Base-by-base conservation (phyloP, 2,888 invertebrate genomes). In the Alcis repandata region DNA sequence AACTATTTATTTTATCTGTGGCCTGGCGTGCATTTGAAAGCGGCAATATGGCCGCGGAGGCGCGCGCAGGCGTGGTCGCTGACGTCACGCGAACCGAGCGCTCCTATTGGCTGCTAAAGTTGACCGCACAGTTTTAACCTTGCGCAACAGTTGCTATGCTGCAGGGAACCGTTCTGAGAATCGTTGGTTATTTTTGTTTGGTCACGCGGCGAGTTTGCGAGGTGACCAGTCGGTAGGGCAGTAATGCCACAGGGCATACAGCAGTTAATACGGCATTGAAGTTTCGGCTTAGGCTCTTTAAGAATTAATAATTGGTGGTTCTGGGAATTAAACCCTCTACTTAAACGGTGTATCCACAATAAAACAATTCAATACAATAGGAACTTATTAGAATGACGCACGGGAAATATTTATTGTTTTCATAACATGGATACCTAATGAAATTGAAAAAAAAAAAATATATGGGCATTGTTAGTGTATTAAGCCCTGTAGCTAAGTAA, bases 31-130 rank as follows among this genome's bases (percentile, higher is more conserved):
- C 77, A 79, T 78, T 82, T 82, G 79, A 82, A 83, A 83, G 82
- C 80, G 78, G 80, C 86, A 88, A 84, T 75, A 89, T 87, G 89
- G 88, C 88, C 80, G 76, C 76, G 89, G 92, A 88, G 92, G 92
- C 92, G 91, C 91, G 92, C 91, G 93, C 92, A 89, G 93, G 93
- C 93, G 93, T 92, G 93, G 92, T 87, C 79, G 89, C 81, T 90
- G 85, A 92, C 93, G 93, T 93, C 93, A 92, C 82, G 67, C 77
- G 78, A 71, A 80, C 74, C 62, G 73, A 72, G 87, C 71, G 59
- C 70, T 58, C 74, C 74, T 73, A 91, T 92, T 93, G 93, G 93
- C 63, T 59, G 83, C 43, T 79, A 75, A 70, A 75, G 63, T 76
- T 82, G 83, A 84, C 83, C 83, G 87, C 82, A 83, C 84, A 82